Evolutionary conservation across 2,888 invertebrate species (phyloP), one percentile per base, ranked within the genome.

Genomic region (Trilocha varians): DNA sequence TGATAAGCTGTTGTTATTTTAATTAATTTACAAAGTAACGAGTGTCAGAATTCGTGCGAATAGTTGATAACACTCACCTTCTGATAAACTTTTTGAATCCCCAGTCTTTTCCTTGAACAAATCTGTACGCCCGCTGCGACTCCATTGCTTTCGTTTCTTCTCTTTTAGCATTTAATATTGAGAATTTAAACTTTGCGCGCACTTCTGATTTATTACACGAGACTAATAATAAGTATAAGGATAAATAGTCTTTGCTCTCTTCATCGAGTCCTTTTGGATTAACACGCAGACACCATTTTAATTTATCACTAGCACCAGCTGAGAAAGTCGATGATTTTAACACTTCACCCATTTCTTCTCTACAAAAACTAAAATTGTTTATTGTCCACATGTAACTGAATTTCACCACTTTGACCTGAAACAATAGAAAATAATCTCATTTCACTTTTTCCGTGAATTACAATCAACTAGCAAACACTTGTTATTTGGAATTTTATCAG

Each of bases 361-460:
- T 94, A 89, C 99, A 99, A 88, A 99, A 99, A 89, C 98, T 98
- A 89, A 99, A 99, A 91, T 99, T 99, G 89, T 99, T 99, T 89
- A 99, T 99, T 79, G 99, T 99, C 99, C 99, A 99, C 97, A 99
- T 99, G 88, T 99, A 99, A 88, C 98, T 98, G 91, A 99, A 99
- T 89, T 99, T 99, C 65, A 99, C 97, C 87, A 99, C 99, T 92
- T 99, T 99, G 80, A 99, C 98, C 97, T 98, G 92, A 16, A 89
- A 90, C 67, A 75, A 77, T 57, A 54, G 48, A 69, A 68, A 60
- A 42, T 40, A 46, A 49, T 48, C 47, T 48, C 6, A 25, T 3
- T 5, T 25, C 6, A 2, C 3, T n/a, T n/a, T n/a, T n/a, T 5
- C 2, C 4, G 3, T 25, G n/a, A 25, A 9, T 4, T 25, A 25